phyloP scores from a whole-genome alignment of 2,888 invertebrate genomes.

The Ichneumoninae sp. region DNA sequence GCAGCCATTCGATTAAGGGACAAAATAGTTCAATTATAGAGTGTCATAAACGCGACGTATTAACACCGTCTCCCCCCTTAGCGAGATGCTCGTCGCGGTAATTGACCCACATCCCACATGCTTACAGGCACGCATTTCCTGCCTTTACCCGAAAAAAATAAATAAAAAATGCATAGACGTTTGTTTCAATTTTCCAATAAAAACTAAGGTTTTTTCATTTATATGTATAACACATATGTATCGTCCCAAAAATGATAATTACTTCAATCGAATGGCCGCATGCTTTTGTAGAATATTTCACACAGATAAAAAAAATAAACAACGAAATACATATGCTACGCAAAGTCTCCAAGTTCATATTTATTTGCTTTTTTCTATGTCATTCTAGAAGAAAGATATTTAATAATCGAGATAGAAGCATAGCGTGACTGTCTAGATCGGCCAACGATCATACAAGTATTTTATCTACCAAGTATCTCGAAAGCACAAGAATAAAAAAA shows the following conservation, averaged over 20 bases:
- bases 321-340: constrained; percentile 12
- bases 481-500: constrained; percentile 19
- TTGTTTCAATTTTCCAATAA: neutral
- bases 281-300: neutral
- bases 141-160: neutral
- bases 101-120: constrained; percentile 78
- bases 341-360: constrained; percentile 7
- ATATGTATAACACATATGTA: neutral
- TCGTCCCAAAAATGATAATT: constrained; percentile 17
- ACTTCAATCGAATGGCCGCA: constrained; percentile 58
- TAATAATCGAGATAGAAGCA: constrained; percentile 42
- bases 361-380: neutral
- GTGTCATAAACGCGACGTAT: constrained; percentile 74
- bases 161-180: neutral
- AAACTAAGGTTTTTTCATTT: neutral
- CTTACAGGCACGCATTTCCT: constrained; percentile 74
- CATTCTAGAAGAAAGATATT: constrained; percentile 31
- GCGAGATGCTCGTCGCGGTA: constrained; percentile 2
- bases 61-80: neutral
- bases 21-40: constrained; percentile 66
- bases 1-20: constrained; percentile 69
- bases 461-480: constrained; percentile 17
- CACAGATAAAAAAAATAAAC: constrained; percentile 3
- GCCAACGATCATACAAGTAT: constrained; percentile 17
- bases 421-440: constrained; percentile 32